Evolutionary conservation across 2,797 vertebrate species (phyloP).

Genomic region (Jordanella pulchra): DNA sequence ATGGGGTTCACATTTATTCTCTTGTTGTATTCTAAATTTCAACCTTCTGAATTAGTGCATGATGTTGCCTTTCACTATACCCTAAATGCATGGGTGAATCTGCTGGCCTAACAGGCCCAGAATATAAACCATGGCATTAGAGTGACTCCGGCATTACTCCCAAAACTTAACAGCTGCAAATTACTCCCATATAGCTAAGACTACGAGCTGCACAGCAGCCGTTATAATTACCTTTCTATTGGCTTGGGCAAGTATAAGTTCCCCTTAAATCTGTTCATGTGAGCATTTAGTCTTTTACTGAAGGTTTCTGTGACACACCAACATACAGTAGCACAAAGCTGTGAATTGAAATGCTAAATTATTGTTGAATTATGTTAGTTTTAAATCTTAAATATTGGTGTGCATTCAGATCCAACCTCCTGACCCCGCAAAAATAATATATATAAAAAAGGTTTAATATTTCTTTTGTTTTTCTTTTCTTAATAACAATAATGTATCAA

Average conservation of each 20-base stretch:
- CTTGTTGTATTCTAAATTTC: constrained; percentile 48
- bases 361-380: background rate
- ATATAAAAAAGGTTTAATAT: too few species aligned
- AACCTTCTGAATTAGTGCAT: constrained; percentile 53
- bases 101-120: constrained; percentile 20
- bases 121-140: constrained; percentile 23
- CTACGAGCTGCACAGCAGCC: background rate
- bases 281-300: background rate
- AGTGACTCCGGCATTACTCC: constrained; percentile 15
- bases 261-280: background rate
- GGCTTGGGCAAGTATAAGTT: too few species aligned
- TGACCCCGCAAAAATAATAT: too few species aligned
- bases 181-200: background rate
- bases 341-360: background rate
- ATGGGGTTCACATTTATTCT: constrained; percentile 51
- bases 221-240: background rate
- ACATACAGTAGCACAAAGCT: background rate
- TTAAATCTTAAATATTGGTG: background rate
- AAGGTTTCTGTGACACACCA: background rate
- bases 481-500: too few species aligned
- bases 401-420: background rate
- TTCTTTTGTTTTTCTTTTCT: too few species aligned
- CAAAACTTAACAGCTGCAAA: constrained; percentile 7
- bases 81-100: constrained; percentile 30
- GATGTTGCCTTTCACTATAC: constrained; percentile 29